Evolutionary conservation across 1,140 invertebrate species (phyloP), one percentile per base, ranked within the genome.

Genomic region (Harlomillsia oculata): DNA sequence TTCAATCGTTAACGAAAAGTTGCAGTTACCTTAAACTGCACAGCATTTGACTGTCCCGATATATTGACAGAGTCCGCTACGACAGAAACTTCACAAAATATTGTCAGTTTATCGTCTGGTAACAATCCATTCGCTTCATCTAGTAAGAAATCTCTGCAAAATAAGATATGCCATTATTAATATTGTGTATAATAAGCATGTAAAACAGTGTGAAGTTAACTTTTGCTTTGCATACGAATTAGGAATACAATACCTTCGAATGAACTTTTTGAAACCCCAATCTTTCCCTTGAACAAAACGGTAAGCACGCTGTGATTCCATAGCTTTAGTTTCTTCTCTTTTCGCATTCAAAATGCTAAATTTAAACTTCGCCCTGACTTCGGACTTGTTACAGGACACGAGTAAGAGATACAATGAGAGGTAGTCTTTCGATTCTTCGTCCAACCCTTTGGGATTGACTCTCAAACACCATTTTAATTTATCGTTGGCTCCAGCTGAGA

Each of bases 211-310:
- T n/a, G 26, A 46, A 26, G 14, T 46, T 46, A 45, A 25, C 9
- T 26, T 45, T 11, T 45, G 6, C 2, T 9, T 1, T 45, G 39
- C 11, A 25, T 25, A 5, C 16, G 5, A 6, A 41, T 41, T 16
- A n/a, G n/a, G n/a, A n/a, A n/a, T n/a, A n/a, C n/a, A n/a, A n/a
- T 44, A 59, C 57, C 62, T 79, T 69, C 95, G 79, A 56, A 99
- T 98, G 72, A 99, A 99, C 74, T 99, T 98, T 77, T 98, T 99
- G 77, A 99, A 99, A 45, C 96, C 96, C 96, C 96, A 99, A 77
- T 98, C 95, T 53, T 59, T 99, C 67, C 95, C 95, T 76, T 98
- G 94, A 30, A 98, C 94, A 75, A 99, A 99, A 78, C 93, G 82
- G 72, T 98, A 98, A 43, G 96, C 95, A 74, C 89, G 71, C 71